Conservation (phyloP, 2,888 invertebrate species). For the Mycalesis mineus region DNA sequence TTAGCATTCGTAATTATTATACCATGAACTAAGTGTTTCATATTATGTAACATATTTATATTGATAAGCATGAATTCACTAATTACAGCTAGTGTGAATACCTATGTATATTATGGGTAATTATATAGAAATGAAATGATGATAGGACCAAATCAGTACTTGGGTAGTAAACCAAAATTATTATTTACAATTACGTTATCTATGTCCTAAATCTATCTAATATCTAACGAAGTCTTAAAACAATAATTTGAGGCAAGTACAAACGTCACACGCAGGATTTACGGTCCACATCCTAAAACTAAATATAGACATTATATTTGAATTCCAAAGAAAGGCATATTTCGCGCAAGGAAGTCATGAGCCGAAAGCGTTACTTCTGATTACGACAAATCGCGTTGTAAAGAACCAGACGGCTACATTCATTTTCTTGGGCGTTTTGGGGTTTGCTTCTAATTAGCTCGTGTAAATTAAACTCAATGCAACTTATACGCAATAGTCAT, state of each 20-base stretch:
- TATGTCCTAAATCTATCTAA: no score
- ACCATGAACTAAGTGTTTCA: neutral
- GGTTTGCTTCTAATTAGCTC: constrained; percentile 36
- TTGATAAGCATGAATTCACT: no score
- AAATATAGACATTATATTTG: constrained; percentile 36
- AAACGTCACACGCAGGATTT: constrained; percentile 17
- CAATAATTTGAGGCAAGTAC: constrained; percentile 18
- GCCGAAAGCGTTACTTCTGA: constrained; percentile 55
- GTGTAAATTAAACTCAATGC: constrained; percentile 1
- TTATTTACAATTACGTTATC: no score
- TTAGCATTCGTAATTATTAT: constrained; percentile 9
- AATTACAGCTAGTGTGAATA: no score
- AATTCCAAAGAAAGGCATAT: constrained; percentile 41
- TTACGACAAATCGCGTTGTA: constrained; percentile 59
- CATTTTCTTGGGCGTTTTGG: constrained; percentile 59
- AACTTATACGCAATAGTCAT: neutral
- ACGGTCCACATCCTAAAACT: constrained; percentile 28
- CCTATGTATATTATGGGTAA: no score
- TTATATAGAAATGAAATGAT: no score
- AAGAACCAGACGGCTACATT: constrained; percentile 51
- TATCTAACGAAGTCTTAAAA: constrained; percentile 12
- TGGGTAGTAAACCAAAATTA: no score
- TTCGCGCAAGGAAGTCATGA: constrained; percentile 54
- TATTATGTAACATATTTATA: no score
- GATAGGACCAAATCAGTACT: no score